These are phyloP conservation scores for Ellobium chinense DNA, from an alignment of 2,888 invertebrate species.

Conservation along the genomic window DNA sequence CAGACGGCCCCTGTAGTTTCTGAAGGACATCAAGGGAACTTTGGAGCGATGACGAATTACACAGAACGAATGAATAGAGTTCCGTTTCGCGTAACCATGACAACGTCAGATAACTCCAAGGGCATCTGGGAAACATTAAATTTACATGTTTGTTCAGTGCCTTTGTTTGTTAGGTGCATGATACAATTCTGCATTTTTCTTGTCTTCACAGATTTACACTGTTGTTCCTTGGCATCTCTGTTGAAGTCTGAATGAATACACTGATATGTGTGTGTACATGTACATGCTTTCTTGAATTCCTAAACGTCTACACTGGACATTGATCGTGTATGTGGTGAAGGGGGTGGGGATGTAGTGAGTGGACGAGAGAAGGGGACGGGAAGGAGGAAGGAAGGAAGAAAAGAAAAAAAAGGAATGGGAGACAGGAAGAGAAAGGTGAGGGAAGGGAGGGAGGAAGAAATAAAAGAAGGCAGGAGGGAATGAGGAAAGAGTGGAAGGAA, in stretches of 20 bases:
- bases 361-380: not conserved
- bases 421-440: not conserved
- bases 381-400: not conserved
- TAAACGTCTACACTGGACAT: too few relatives aligned
- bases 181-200: too few relatives aligned
- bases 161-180: too few relatives aligned
- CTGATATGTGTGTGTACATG: too few relatives aligned
- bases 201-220: not conserved
- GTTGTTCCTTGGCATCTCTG: not conserved
- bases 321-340: not conserved
- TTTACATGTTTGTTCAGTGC: too few relatives aligned
- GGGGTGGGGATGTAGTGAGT: not conserved
- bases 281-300: too few relatives aligned
- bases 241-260: not conserved
- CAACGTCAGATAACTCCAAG: not conserved
- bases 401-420: not conserved
- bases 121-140: not conserved
- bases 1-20: too few relatives aligned
- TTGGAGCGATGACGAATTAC: too few relatives aligned
- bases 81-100: not conserved
- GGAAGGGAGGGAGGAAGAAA: not conserved
- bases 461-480: too few relatives aligned
- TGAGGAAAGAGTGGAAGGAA: too few relatives aligned
- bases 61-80: too few relatives aligned
- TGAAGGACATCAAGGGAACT: too few relatives aligned